A percentile compares a stretch with the other conserved stretches of the same genome.
Conservation (phyloP, 92 coral and sea anemone species). For the Pocillopora grandis region DNA sequence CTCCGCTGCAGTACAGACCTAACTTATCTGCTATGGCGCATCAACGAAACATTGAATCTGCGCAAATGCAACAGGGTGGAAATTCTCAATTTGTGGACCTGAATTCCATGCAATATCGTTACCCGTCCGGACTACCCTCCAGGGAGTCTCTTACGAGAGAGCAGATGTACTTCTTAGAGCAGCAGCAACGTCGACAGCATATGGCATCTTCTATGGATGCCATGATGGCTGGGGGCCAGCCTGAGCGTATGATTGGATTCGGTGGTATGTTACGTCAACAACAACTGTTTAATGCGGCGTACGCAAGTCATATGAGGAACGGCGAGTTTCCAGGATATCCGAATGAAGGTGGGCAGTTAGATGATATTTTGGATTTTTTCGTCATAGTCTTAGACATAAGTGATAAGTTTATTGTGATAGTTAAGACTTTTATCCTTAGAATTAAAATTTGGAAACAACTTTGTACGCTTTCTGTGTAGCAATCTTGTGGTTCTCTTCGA, state of each 20-base stretch:
- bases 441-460: no score
- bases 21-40: conserved; percentile 61
- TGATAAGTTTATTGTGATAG: no score
- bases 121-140: conserved; percentile 32
- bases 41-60: conserved; percentile 62
- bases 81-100: conserved; percentile 84
- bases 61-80: conserved; percentile 47
- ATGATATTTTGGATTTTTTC: no score
- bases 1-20: conserved; percentile 72
- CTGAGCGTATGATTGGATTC: conserved; percentile 74
- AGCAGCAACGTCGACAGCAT: conserved; percentile 69
- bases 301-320: conserved; percentile 86
- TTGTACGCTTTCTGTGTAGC: no score
- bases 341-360: conserved; percentile 57
- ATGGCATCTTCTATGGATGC: conserved; percentile 59
- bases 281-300: conserved; percentile 80
- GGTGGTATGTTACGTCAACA: conserved; percentile 87
- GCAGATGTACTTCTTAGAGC: conserved; percentile 61
- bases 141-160: conserved; percentile 49
- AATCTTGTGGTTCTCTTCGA: no score
- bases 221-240: conserved; percentile 70
- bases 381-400: no score
- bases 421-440: no score
- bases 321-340: conserved; percentile 73
- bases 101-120: conserved; percentile 71